Evolutionary conservation across 1,140 invertebrate genomes (phyloP).

Genomic region (Drosophila mayri): DNA sequence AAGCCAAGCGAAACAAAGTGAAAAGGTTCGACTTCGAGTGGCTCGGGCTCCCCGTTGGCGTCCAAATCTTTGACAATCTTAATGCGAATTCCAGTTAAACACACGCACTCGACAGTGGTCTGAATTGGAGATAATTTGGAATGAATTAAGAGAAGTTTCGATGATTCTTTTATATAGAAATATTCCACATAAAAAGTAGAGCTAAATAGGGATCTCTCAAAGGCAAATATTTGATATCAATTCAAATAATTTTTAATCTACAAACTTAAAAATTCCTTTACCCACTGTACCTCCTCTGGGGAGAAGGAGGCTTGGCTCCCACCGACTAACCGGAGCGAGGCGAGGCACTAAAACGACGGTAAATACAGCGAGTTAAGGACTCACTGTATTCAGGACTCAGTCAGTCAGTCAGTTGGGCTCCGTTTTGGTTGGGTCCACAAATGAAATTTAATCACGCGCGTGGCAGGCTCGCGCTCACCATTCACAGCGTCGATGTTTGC

Average conservation of each 20-base stretch:
- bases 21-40: conserved; percentile 40
- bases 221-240: no score
- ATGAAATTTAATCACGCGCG: conserved; percentile 82
- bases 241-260: no score
- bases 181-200: not conserved
- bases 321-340: conserved; percentile 50
- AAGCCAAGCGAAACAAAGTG: conserved; percentile 44
- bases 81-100: conserved; percentile 64
- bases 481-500: conserved; percentile 62
- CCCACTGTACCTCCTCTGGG: not conserved
- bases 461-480: conserved; percentile 49
- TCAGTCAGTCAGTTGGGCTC: conserved; percentile 37
- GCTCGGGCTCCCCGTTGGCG: conserved; percentile 51
- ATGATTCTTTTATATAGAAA: not conserved
- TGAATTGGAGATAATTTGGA: not conserved
- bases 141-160: not conserved
- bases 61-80: conserved; percentile 78
- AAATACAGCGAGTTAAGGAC: conserved; percentile 57
- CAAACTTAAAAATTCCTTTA: not conserved
- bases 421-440: conserved; percentile 66
- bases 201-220: no score
- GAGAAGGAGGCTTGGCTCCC: not conserved
- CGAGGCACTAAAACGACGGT: conserved; percentile 65
- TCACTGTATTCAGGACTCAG: conserved; percentile 24
- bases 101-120: conserved; percentile 31